These are phyloP conservation scores for Puntigrus tetrazona DNA, from an alignment of 2,113 vertebrate genomes.

Conservation along the genomic window DNA sequence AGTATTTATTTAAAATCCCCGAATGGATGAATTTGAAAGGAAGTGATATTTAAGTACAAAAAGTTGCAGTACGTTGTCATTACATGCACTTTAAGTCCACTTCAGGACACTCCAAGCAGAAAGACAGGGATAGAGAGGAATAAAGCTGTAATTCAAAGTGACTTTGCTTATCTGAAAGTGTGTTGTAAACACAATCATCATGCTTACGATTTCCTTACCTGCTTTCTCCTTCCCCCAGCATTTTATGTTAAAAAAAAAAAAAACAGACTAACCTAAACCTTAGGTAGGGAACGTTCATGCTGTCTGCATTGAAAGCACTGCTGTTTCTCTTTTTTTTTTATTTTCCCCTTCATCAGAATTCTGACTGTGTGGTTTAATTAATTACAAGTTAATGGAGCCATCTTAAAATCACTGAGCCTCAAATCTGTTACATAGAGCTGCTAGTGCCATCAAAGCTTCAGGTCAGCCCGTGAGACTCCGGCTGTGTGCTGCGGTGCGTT, in stretches of 20 bases:
- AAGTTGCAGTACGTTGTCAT: not conserved
- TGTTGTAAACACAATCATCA: not conserved
- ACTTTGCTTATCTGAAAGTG: not conserved
- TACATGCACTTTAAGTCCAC: not conserved
- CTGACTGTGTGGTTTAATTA: not conserved
- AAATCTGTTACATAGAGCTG: not conserved
- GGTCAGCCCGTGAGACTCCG: not conserved
- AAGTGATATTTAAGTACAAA: not conserved
- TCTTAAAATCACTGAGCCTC: constrained; percentile 2
- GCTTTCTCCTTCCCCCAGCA: not conserved
- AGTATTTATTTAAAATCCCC: not conserved
- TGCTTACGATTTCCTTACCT: not conserved
- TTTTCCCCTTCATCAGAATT: not conserved
- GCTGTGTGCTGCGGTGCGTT: not conserved
- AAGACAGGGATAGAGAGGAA: not conserved
- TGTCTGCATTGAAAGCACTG: not conserved
- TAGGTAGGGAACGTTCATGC: not conserved
- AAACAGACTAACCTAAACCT: not conserved
- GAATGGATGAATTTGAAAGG: not conserved
- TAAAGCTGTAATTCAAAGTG: not conserved
- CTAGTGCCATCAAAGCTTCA: not conserved
- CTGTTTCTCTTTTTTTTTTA: not conserved
- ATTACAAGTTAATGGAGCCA: constrained; percentile 1
- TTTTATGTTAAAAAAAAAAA: not conserved
- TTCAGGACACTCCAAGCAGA: not conserved